Base-by-base conservation (phyloP, 2,797 vertebrate species). In the Spatula clypeata region DNA sequence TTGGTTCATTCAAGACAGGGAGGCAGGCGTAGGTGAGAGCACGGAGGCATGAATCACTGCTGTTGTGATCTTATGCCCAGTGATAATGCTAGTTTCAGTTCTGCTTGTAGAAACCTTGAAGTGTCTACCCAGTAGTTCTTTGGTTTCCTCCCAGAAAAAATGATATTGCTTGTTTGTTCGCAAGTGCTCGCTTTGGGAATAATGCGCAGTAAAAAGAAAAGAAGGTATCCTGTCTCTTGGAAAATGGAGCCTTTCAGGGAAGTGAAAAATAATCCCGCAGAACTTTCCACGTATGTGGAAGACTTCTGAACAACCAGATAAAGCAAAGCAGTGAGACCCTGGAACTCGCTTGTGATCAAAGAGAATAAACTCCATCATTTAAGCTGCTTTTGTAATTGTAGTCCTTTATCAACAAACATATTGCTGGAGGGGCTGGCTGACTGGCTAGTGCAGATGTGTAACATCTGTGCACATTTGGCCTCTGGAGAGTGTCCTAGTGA, bases 371-470 rank as follows among this genome's bases (percentile, higher is more conserved):
- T 79, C 76, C 91, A 76, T 86, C 34, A 60, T 64, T 90, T 76
- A 29, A 77, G 31, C 34, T 81, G 45, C 4, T 24, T 91, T 85
- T 91, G 76, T 90, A 83, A 88, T 61, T 90, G 45, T 16, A 19
- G 51, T 67, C 64, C 36, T 90, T 87, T 81, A 83, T 77, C 77
- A 91, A 81, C 82, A 82, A 72, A 66, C 34, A 86, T 84, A 69
- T 1, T 75, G 64, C 93, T 95, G 85, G 85, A 86, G 93, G 66
- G 66, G 66, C 66, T 86, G 82, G 42, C 75, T 81, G 62, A 65
- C 62, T 79, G 79, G 66, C 42, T 29, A 66, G 27, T 93, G 88
- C 95, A 96, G 96, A 95, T 95, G 96, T 93, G 34, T 13, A 55
- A 93, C 95, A 96, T 94, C 94, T 96, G 94, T 45, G 20, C 54